Base-by-base conservation (phyloP, 2,888 invertebrate species). In the Rhyacophila evoluta region DNA sequence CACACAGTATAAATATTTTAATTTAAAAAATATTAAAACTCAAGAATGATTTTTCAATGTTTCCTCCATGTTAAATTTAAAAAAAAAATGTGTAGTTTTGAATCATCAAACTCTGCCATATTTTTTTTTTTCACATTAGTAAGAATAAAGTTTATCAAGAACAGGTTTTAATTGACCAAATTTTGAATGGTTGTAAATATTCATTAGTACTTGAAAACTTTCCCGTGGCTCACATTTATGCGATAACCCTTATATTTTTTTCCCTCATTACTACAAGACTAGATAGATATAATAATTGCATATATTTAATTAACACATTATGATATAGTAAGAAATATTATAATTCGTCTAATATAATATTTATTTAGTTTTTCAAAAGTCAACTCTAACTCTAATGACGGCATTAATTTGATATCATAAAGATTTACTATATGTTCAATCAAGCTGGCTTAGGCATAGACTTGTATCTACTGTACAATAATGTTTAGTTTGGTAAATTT, bases 261-360 rank as follows among this genome's bases (percentile, higher is more conserved):
- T 55, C 19, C 19, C 55, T 19, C 55, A 55, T 55, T 55, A 19
- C 55, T 55, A 19, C 55, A 19, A 55, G 55, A 55, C 55, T 55
- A 55, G 55, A 55, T 55, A 55, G 55, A 55, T 55, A 55, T 55
- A 55, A 55, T 55, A 55, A 55, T 55, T 55, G 55, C 55, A 55
- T 55, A 55, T 55, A 55, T 55, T 55, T 55, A 55, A 55, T 55
- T 19, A 1, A 55, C 55, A 19, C 55, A 8, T 25, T 55, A 55
- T 55, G 10, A 55, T 55, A 55, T 19, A 19, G 19, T 19, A 19
- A 55, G 55, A 55, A 19, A 55, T 15, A 55, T 55, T 25, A 10
- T 10, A 55, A 55, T 5, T 33, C 12, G 41, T 41, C 19, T 41
- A 6, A 6, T 33, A 4, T 33, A 33, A 33, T 33, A 2, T 33